Conservation (phyloP, 2,113 vertebrate species). For the Suncus etruscus region DNA sequence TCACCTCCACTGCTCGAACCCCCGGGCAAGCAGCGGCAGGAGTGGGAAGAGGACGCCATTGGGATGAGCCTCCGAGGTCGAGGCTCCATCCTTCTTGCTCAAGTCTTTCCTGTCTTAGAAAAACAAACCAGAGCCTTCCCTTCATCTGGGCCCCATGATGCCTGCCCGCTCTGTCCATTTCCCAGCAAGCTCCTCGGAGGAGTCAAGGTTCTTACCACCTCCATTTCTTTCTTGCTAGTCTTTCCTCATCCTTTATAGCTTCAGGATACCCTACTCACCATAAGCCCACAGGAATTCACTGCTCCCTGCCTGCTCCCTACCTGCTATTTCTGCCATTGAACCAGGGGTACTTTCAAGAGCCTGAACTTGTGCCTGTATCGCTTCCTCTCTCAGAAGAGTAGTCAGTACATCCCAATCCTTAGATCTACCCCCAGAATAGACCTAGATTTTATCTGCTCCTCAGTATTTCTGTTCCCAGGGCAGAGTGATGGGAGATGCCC, state of each 20-base stretch:
- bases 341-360: neutral
- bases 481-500: too few species aligned
- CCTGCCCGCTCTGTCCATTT: neutral
- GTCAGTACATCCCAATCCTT: neutral
- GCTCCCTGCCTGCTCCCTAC: neutral
- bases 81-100: neutral
- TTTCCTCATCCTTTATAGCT: neutral
- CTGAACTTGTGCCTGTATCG: too few species aligned
- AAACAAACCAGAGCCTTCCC: neutral
- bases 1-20: conserved; percentile 55
- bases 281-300: neutral
- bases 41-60: neutral
- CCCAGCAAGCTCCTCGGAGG: neutral
- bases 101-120: neutral
- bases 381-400: neutral
- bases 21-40: neutral
- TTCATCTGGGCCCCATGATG: neutral
- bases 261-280: too few species aligned
- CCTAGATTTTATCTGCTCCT: neutral
- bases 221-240: neutral
- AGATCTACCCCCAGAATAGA: neutral
- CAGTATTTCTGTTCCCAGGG: neutral
- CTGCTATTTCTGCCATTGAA: fast-evolving
- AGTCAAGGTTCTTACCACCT: fast-evolving
- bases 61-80: neutral